Evolutionary conservation across 2,888 invertebrate genomes (phyloP).

Genomic region (Galeopsomyia nigrocyanea): DNA sequence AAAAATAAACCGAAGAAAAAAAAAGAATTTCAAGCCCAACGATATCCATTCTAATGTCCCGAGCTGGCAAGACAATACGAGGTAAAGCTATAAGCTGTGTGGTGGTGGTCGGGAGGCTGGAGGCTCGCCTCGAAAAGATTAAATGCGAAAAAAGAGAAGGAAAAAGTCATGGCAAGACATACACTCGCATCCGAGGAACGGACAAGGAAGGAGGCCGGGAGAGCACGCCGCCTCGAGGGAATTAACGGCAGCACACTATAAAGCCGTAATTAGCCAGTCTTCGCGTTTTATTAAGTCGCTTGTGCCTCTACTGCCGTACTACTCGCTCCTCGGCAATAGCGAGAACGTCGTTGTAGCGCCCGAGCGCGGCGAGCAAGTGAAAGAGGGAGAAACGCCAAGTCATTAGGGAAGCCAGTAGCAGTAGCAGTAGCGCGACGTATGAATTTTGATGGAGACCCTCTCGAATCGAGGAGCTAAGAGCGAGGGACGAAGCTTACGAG

Average conservation of each 20-base stretch:
- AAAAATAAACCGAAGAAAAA: no score
- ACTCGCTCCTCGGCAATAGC: slow-evolving; percentile 7
- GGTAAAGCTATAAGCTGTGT: no score
- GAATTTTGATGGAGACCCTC: slow-evolving; percentile 50
- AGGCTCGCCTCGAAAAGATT: no score
- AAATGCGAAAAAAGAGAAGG: no score
- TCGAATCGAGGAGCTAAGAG: background rate
- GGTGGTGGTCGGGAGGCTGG: no score
- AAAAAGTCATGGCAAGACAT: background rate
- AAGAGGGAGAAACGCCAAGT: slow-evolving; percentile 37
- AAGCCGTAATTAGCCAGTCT: slow-evolving; percentile 35
- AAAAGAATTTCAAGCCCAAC: no score
- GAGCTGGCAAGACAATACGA: no score
- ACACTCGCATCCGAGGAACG: background rate
- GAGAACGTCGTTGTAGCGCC: slow-evolving; percentile 8
- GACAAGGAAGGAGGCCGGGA: background rate
- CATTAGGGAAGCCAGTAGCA: slow-evolving; percentile 46
- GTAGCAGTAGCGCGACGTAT: slow-evolving; percentile 46
- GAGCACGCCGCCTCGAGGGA: background rate
- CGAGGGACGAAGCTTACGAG: slow-evolving; percentile 22
- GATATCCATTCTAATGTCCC: no score
- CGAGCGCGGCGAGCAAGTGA: background rate
- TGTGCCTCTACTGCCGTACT: background rate
- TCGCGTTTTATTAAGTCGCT: slow-evolving; percentile 37
- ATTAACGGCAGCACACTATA: slow-evolving; percentile 13